These are phyloP conservation scores for Ctenopoma kingsleyae DNA, from an alignment of 2,797 vertebrate species.

Conservation along the genomic window DNA sequence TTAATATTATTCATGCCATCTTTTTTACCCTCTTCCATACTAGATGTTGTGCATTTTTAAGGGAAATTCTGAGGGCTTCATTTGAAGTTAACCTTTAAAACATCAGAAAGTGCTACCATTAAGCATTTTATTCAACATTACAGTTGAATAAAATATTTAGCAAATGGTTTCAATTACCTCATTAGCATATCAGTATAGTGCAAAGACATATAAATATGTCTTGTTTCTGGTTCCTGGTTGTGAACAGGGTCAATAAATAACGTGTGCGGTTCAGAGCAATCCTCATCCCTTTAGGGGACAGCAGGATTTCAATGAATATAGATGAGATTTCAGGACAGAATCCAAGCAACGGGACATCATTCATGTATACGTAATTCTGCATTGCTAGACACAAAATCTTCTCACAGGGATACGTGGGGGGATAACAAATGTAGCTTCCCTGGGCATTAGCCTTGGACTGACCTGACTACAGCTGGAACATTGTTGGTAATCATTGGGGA, in stretches of 20 bases:
- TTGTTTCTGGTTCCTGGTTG: conserved; percentile 31
- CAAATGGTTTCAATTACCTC: conserved; percentile 27
- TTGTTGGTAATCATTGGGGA: conserved; percentile 67
- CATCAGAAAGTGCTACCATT: neutral
- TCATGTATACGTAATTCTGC: conserved; percentile 55
- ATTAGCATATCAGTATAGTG: conserved; percentile 45
- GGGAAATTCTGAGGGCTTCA: neutral
- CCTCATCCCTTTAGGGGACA: conserved; percentile 47
- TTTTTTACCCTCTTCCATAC: conserved; percentile 22
- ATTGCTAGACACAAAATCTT: conserved; percentile 57
- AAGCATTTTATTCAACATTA: conserved; percentile 33
- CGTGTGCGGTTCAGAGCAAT: conserved; percentile 39
- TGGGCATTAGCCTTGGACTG: conserved; percentile 63
- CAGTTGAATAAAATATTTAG: conserved; percentile 38
- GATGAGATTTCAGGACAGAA: conserved; percentile 66
- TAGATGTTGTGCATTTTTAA: neutral
- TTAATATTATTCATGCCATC: conserved; percentile 25
- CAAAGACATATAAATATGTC: conserved; percentile 43
- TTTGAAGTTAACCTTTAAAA: conserved; percentile 9
- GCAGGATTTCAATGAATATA: conserved; percentile 75
- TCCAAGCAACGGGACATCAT: conserved; percentile 54
- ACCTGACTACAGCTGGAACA: conserved; percentile 69
- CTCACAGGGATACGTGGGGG: conserved; percentile 33
- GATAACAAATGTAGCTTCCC: conserved; percentile 53
- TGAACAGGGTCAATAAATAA: conserved; percentile 62